These are phyloP conservation scores for Aspiorhynchus laticeps DNA, from an alignment of 2,113 vertebrate species.

Conservation along the genomic window DNA sequence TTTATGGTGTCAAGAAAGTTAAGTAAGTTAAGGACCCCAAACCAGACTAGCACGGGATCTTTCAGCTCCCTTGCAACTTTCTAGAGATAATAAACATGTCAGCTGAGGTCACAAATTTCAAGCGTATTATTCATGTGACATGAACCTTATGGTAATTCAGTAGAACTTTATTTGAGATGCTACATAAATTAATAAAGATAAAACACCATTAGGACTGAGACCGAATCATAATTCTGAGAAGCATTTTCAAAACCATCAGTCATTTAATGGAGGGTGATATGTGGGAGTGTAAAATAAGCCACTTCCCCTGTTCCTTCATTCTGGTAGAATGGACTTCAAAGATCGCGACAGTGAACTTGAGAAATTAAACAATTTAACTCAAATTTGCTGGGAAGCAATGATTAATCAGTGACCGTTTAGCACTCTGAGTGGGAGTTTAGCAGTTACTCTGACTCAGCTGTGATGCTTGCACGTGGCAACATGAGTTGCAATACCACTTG, in stretches of 20 bases:
- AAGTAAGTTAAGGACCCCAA: slow-evolving; percentile 13
- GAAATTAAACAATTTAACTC: too few relatives aligned
- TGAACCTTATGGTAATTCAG: background rate
- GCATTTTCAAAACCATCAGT: background rate
- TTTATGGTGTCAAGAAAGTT: background rate
- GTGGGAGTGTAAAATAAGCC: background rate
- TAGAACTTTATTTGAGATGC: background rate
- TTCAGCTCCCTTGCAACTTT: background rate
- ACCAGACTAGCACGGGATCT: slow-evolving; percentile 14
- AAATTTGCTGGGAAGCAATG: background rate
- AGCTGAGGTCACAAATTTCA: slow-evolving; percentile 11
- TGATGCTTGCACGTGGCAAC: background rate
- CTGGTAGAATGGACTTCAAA: background rate
- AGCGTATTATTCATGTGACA: slow-evolving; percentile 22
- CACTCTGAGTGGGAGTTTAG: background rate
- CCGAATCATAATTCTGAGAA: background rate
- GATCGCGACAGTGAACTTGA: background rate
- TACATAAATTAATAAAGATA: background rate
- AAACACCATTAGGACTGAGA: background rate
- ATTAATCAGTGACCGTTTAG: background rate
- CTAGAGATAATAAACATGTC: background rate
- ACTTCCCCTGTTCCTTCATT: background rate
- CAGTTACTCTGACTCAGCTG: background rate
- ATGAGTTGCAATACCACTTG: background rate
- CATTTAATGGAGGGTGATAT: background rate